Evolutionary conservation across 2,113 vertebrate species (phyloP).

Genomic region (Dromaius novaehollandiae): DNA sequence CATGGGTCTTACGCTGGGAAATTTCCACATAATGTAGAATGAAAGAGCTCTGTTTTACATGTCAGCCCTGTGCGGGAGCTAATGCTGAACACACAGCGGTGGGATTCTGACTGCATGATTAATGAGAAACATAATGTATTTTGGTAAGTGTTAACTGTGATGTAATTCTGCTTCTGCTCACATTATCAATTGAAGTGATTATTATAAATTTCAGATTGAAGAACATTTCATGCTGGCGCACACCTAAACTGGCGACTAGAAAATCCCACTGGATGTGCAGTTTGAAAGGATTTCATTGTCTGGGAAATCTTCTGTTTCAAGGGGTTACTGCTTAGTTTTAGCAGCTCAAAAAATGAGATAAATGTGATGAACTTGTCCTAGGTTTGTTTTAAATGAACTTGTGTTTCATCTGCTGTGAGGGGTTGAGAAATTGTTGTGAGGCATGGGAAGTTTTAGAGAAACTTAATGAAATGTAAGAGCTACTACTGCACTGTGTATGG

Average conservation of each 20-base stretch:
- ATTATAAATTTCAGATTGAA: constrained; percentile 20
- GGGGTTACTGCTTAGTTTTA: constrained; percentile 39
- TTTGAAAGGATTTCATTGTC: constrained; percentile 67
- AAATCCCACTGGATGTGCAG: constrained; percentile 50
- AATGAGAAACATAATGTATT: constrained; percentile 98
- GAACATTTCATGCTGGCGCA: background rate
- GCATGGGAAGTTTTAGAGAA: constrained; percentile 70
- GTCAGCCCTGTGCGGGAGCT: constrained; percentile 75
- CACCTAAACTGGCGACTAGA: constrained; percentile 51
- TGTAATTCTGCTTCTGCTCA: constrained; percentile 57
- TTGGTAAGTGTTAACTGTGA: constrained; percentile 86
- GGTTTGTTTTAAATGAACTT: constrained; percentile 64
- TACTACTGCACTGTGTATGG: constrained; percentile 18
- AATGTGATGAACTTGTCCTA: constrained; percentile 34
- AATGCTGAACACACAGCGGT: constrained; percentile 81
- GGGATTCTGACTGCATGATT: constrained; percentile 83
- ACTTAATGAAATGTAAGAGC: constrained; percentile 71
- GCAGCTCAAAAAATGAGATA: constrained; percentile 27
- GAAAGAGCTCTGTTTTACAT: constrained; percentile 77
- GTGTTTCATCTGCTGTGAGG: constrained; percentile 20
- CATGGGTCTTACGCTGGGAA: constrained; percentile 72
- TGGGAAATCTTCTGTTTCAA: constrained; percentile 27
- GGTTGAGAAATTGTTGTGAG: constrained; percentile 29
- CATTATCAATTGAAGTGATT: constrained; percentile 48
- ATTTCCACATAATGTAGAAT: constrained; percentile 76